These are phyloP conservation scores for Sebastes iracundus DNA, from an alignment of 2,797 vertebrate species.

Conservation along the genomic window DNA sequence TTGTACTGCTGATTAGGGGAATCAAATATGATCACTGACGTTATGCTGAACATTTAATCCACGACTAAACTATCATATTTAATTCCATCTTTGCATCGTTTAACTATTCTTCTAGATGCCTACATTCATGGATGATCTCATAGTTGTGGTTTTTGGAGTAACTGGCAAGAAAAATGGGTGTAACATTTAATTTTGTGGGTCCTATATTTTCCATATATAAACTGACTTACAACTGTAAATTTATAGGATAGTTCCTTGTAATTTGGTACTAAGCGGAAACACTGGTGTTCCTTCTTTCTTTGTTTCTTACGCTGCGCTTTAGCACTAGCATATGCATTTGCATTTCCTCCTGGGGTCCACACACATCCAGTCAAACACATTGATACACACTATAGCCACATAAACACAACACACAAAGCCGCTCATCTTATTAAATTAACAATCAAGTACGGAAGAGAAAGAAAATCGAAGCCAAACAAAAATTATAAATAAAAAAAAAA, in stretches of 20 bases:
- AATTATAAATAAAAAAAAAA: too few species aligned
- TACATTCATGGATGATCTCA: neutral
- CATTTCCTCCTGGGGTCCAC: too few species aligned
- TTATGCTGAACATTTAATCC: neutral
- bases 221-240: neutral
- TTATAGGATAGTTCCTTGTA: neutral
- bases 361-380: too few species aligned
- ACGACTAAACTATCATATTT: neutral
- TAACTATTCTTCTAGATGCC: neutral
- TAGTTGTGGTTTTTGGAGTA: neutral
- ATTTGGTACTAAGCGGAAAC: neutral
- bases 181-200: neutral
- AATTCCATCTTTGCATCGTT: neutral
- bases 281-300: too few species aligned
- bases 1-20: neutral
- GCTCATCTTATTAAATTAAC: too few species aligned
- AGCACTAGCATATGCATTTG: too few species aligned
- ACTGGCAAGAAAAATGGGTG: neutral
- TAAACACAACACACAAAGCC: too few species aligned
- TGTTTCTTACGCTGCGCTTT: too few species aligned
- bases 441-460: too few species aligned
- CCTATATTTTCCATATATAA: neutral
- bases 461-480: too few species aligned
- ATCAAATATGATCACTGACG: neutral
- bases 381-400: too few species aligned